Percentiles rank a stretch among this genome's conserved stretches.
phyloP scores from a whole-genome alignment of 2,888 invertebrate genomes.

The Drosophila sordidapex region DNA sequence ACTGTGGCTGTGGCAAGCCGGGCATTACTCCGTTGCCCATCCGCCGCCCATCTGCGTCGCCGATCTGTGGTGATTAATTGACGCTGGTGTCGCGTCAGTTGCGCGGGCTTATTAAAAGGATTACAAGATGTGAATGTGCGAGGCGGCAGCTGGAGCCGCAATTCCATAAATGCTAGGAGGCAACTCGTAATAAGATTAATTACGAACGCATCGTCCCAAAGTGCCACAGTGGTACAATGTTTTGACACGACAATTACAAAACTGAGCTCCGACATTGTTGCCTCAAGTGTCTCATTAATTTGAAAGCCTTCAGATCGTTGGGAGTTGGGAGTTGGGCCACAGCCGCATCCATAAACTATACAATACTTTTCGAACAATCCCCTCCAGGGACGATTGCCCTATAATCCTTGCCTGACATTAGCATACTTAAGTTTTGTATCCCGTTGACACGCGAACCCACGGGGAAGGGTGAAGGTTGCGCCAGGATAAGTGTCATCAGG shows the following conservation, averaged over 20 bases:
- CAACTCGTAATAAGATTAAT: slow-evolving; percentile 69
- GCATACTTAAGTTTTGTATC: slow-evolving; percentile 61
- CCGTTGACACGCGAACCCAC: slow-evolving; percentile 60
- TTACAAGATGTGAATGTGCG: slow-evolving; percentile 61
- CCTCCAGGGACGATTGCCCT: slow-evolving; percentile 10
- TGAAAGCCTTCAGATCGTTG: slow-evolving; percentile 56
- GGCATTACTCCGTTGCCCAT: slow-evolving; percentile 7
- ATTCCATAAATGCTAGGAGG: slow-evolving; percentile 51
- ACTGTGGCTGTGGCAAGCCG: slow-evolving; percentile 4
- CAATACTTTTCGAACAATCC: slow-evolving; percentile 10
- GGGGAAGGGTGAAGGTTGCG: neutral
- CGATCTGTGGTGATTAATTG: slow-evolving; percentile 72
- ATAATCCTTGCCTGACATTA: slow-evolving; percentile 67
- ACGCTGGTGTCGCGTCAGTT: slow-evolving; percentile 69
- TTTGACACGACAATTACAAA: slow-evolving; percentile 66
- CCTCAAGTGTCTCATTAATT: slow-evolving; percentile 65
- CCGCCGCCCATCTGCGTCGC: neutral
- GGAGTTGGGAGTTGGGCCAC: neutral
- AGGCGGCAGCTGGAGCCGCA: slow-evolving; percentile 17
- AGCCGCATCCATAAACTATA: slow-evolving; percentile 31
- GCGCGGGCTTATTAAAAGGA: slow-evolving; percentile 76
- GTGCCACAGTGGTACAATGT: slow-evolving; percentile 49
- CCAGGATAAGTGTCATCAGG: slow-evolving; percentile 47
- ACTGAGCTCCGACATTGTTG: slow-evolving; percentile 37
- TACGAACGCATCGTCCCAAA: slow-evolving; percentile 55